A percentile compares a stretch with the other conserved stretches of the same genome.
phyloP scores from a whole-genome alignment of 2,888 invertebrate genomes.

The Thysanoteuthis rhombus region DNA sequence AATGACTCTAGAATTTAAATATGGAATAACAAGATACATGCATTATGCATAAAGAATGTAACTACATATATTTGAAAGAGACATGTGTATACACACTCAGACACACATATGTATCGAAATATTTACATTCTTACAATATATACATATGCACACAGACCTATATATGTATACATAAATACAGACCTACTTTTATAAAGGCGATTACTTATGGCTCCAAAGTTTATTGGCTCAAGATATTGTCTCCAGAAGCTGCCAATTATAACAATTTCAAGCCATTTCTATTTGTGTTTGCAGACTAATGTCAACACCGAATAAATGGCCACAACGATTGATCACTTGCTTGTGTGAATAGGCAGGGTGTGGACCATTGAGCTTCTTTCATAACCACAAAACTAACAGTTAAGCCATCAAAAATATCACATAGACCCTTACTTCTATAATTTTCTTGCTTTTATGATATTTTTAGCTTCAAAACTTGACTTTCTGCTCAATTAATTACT shows the following conservation, averaged over 20 bases:
- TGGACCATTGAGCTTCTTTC: background rate
- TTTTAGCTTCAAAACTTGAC: background rate
- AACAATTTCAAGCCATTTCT: background rate
- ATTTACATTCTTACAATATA: background rate
- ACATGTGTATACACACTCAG: background rate
- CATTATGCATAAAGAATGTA: background rate
- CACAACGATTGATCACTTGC: background rate
- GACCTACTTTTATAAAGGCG: no score
- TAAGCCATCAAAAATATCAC: background rate
- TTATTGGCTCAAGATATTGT: constrained; percentile 12
- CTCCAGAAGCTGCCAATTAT: background rate
- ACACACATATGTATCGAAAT: background rate
- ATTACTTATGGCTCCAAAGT: background rate
- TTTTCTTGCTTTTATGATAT: background rate
- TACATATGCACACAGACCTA: background rate
- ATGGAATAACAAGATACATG: background rate
- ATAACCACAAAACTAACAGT: background rate
- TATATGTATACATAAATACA: background rate
- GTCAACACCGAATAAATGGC: background rate
- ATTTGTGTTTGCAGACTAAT: background rate
- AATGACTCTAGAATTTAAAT: background rate
- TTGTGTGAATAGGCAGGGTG: background rate
- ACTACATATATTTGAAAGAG: background rate
- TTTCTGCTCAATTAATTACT: constrained; percentile 12
- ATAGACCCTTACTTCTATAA: background rate